Conservation (phyloP, 1,140 invertebrate genomes). For the Stegodyphus dumicola region DNA sequence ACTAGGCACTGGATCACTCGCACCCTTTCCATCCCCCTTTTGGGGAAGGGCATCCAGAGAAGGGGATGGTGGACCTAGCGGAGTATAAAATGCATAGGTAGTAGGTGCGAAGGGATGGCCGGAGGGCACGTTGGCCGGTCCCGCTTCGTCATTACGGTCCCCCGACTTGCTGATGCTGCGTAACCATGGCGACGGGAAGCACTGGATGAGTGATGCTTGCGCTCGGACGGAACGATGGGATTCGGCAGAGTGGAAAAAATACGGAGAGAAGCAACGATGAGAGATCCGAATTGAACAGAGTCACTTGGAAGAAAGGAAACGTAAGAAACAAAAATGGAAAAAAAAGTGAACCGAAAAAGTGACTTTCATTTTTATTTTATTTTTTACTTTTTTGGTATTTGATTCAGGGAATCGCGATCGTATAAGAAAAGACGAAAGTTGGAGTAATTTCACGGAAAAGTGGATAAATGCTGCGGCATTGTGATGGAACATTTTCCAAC, state of each 20-base stretch:
- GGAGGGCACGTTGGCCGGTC: conserved; percentile 21
- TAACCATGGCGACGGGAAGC: conserved; percentile 38
- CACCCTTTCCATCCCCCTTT: background rate
- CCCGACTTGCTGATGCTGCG: conserved; percentile 55
- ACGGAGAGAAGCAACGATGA: background rate
- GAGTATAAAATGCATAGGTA: conserved; percentile 31
- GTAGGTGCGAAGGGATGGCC: conserved; percentile 50
- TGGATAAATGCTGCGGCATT: no score
- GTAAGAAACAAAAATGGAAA: background rate
- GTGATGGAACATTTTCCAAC: no score
- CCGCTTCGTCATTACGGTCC: conserved; percentile 10
- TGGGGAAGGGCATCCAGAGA: background rate
- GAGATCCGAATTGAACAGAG: background rate
- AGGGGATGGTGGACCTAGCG: background rate
- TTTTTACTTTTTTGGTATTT: no score
- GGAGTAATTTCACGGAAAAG: no score
- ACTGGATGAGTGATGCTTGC: conserved; percentile 17
- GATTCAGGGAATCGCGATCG: no score
- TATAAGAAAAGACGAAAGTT: no score
- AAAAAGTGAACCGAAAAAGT: background rate
- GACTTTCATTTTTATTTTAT: background rate
- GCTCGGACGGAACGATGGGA: conserved; percentile 2
- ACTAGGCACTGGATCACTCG: background rate
- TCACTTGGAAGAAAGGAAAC: background rate
- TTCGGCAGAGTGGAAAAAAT: conserved; percentile 13